Percentiles rank a stretch among this genome's conserved stretches.
These are phyloP conservation scores for Pachydiplax longipennis DNA, from an alignment of 2,888 invertebrate species.

Conservation along the genomic window DNA sequence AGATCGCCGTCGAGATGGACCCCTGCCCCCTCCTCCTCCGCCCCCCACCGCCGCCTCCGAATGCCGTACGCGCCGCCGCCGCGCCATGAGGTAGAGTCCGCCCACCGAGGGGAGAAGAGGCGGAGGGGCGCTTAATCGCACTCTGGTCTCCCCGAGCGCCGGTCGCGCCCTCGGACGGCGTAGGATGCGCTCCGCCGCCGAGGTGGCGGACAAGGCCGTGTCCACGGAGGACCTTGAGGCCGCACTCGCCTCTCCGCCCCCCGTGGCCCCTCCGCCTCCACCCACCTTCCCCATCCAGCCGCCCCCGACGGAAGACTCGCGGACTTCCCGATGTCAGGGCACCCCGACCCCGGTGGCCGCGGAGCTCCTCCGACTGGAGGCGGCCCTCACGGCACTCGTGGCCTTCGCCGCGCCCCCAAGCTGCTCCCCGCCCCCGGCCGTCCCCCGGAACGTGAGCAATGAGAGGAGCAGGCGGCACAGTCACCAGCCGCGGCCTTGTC, in stretches of 20 bases:
- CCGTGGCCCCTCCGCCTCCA: not conserved
- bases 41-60: constrained; percentile 57
- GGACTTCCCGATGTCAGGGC: constrained; percentile 36
- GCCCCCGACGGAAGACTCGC: constrained; percentile 35
- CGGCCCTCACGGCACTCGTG: constrained; percentile 71
- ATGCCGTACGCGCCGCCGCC: constrained; percentile 60
- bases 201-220: constrained; percentile 73
- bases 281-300: constrained; percentile 8
- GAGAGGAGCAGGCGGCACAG: constrained; percentile 55
- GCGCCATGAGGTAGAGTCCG: constrained; percentile 42
- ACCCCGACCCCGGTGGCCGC: constrained; percentile 53
- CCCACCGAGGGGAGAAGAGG: constrained; percentile 21
- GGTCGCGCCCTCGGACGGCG: not conserved
- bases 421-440: constrained; percentile 33
- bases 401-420: constrained; percentile 63
- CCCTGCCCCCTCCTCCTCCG: constrained; percentile 57
- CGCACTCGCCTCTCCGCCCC: constrained; percentile 21
- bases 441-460: constrained; percentile 51
- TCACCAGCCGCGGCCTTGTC: constrained; percentile 19
- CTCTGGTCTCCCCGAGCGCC: not conserved
- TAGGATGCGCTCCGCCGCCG: constrained; percentile 53
- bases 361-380: constrained; percentile 72
- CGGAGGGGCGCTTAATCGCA: not conserved
- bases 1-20: constrained; percentile 55
- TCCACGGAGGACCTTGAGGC: constrained; percentile 68